Conservation (phyloP, 2,888 invertebrate species). For the Lordiphosa fenestrarum region DNA sequence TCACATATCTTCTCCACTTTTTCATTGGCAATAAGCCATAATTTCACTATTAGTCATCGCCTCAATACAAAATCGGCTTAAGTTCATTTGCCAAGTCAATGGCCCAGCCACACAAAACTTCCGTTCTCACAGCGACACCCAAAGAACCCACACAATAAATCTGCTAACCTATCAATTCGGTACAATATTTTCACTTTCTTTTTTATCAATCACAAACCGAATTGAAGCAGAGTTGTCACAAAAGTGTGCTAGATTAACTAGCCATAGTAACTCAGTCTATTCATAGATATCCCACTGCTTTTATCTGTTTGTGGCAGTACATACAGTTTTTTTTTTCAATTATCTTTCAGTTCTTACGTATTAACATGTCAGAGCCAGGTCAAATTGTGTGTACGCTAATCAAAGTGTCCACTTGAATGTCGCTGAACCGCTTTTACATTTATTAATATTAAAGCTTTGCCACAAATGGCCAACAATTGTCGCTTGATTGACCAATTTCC, state of each 20-base stretch:
- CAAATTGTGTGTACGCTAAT: constrained; percentile 34
- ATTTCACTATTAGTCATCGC: constrained; percentile 4
- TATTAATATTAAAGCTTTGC: constrained; percentile 43
- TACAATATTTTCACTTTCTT: constrained; percentile 28
- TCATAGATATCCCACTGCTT: constrained; percentile 36
- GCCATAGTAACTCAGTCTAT: constrained; percentile 21
- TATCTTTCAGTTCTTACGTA: constrained; percentile 38
- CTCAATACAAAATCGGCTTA: constrained; percentile 11
- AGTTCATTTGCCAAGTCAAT: constrained; percentile 1
- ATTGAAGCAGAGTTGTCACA: constrained; percentile 25
- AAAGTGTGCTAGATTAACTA: constrained; percentile 15
- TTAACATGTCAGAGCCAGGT: constrained; percentile 48
- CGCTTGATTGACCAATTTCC: constrained; percentile 69
- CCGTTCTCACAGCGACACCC: constrained; percentile 3
- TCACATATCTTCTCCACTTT: background rate
- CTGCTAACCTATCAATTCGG: constrained; percentile 23
- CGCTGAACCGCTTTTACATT: constrained; percentile 42
- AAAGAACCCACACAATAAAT: constrained; percentile 16
- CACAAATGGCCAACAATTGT: constrained; percentile 62
- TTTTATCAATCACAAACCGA: constrained; percentile 42
- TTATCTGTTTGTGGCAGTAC: constrained; percentile 60
- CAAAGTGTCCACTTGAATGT: constrained; percentile 39
- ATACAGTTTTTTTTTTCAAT: constrained; percentile 57
- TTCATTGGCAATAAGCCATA: background rate
- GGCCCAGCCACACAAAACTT: constrained; percentile 12